Base-by-base conservation (phyloP, 2,888 invertebrate species). In the Athrips mouffetella region DNA sequence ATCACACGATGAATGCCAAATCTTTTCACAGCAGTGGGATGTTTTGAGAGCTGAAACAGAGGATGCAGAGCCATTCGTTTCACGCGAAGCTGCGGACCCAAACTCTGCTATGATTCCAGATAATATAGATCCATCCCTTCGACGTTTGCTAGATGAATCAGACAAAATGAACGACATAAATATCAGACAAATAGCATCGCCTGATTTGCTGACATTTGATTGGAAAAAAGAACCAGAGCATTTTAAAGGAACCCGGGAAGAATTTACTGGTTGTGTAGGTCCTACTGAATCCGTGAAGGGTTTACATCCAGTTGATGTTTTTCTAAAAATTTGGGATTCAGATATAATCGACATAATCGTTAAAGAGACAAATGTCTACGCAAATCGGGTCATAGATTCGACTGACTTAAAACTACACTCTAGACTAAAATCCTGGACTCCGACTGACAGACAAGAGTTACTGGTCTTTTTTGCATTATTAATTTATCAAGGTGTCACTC, bases 401-500 rank as follows among this genome's bases (percentile, higher is more conserved):
- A 8, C 44, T 30, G n/a, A 40, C 18, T 10, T 51, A 16, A 45
- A 21, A 48, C 35, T 33, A n/a, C 31, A 45, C 39, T 50, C 45
- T 2, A 31, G 55, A 10, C 31, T 55, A 3, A 5, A 35, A 6
- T 18, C 53, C 11, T 57, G 56, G 58, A 47, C 49, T 44, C 52
- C 50, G 7, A 56, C 56, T 31, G 21, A 55, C 35, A 20, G 53
- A 1, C 44, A 55, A 35, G 58, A 60, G 49, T 55, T 58, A 49
- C 8, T 51, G 5, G 48, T 16, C 15, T 61, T 54, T 53, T 53
- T 63, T 39, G 53, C 61, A 18, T 5, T 62, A 4, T 39, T 47
- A 0, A 55, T 60, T 41, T 25, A 60, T 15, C 60, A 59, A 35
- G 61, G 59, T 3, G 41, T 60, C 0, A 60, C 59, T 41, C 59